A percentile compares a stretch with the other conserved stretches of the same genome.
Conservation (phyloP, 2,888 invertebrate genomes). For the Tholera decimalis region DNA sequence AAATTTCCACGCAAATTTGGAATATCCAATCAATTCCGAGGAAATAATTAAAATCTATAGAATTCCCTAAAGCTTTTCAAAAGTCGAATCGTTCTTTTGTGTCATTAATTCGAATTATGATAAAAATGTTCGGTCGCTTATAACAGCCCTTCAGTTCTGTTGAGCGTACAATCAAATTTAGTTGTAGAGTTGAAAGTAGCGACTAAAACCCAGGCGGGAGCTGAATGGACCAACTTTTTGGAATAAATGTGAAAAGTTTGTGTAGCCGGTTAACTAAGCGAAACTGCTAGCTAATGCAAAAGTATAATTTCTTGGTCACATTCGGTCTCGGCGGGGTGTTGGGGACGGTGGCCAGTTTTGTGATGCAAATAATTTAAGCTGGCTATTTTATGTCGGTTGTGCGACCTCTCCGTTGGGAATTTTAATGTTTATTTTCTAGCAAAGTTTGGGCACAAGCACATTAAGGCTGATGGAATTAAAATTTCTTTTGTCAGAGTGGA, state of each 20-base stretch:
- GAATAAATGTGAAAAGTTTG: slow-evolving; percentile 85
- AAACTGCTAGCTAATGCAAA: slow-evolving; percentile 81
- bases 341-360: slow-evolving; percentile 67
- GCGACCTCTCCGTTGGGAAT: slow-evolving; percentile 53
- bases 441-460: slow-evolving; percentile 38
- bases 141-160: slow-evolving; percentile 62
- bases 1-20: slow-evolving; percentile 4
- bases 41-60: slow-evolving; percentile 54
- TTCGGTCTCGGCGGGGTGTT: slow-evolving; percentile 60
- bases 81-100: slow-evolving; percentile 63
- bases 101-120: slow-evolving; percentile 66
- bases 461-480: slow-evolving; percentile 41
- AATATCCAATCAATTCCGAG: slow-evolving; percentile 41
- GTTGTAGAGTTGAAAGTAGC: slow-evolving; percentile 58
- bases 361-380: slow-evolving; percentile 74
- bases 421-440: slow-evolving; percentile 56
- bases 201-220: slow-evolving; percentile 47
- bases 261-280: slow-evolving; percentile 76
- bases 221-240: slow-evolving; percentile 75
- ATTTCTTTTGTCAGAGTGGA: slow-evolving; percentile 36
- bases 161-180: slow-evolving; percentile 70
- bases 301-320: slow-evolving; percentile 80
- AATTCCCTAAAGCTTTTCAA: slow-evolving; percentile 53
- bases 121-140: slow-evolving; percentile 70
- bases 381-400: slow-evolving; percentile 62